Conservation (phyloP, 2,797 vertebrate genomes). For the Cryptoblepharus egeriae region DNA sequence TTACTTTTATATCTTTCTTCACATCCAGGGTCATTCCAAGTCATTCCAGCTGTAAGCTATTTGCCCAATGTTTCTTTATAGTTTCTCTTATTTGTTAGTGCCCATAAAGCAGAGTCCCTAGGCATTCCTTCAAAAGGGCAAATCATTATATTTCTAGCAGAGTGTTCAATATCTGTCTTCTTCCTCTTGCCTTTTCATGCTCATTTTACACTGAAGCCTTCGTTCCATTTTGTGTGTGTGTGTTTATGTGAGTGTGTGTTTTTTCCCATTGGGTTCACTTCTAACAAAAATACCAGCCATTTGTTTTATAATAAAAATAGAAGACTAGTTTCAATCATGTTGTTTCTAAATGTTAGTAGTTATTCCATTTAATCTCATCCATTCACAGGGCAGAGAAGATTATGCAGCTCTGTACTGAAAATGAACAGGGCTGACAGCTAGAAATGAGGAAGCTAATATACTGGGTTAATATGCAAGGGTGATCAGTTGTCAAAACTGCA, state of each 20-base stretch:
- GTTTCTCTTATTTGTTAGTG: slow-evolving; percentile 32
- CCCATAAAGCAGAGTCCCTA: neutral
- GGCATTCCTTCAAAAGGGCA: neutral
- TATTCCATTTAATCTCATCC: slow-evolving; percentile 1
- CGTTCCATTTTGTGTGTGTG: neutral
- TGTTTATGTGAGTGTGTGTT: neutral
- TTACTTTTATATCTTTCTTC: slow-evolving; percentile 23
- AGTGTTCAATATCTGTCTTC: slow-evolving; percentile 13
- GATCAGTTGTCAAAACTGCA: too few relatives aligned
- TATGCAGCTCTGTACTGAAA: neutral
- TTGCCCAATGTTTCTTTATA: slow-evolving; percentile 11
- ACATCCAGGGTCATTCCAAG: slow-evolving; percentile 5
- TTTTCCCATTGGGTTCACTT: slow-evolving; percentile 11
- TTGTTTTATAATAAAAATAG: slow-evolving; percentile 34
- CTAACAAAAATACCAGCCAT: slow-evolving; percentile 7
- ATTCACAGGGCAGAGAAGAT: neutral
- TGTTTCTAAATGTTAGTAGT: neutral
- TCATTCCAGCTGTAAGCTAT: neutral
- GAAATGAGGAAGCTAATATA: neutral
- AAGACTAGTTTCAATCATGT: neutral
- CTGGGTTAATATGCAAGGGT: neutral
- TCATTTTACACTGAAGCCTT: slow-evolving; percentile 2
- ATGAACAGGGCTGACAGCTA: neutral
- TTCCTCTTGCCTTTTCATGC: neutral
- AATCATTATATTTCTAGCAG: slow-evolving; percentile 5